Percentiles rank a stretch among this genome's conserved stretches.
phyloP scores from a whole-genome alignment of 2,888 invertebrate species.

The Crepidodera aurea region DNA sequence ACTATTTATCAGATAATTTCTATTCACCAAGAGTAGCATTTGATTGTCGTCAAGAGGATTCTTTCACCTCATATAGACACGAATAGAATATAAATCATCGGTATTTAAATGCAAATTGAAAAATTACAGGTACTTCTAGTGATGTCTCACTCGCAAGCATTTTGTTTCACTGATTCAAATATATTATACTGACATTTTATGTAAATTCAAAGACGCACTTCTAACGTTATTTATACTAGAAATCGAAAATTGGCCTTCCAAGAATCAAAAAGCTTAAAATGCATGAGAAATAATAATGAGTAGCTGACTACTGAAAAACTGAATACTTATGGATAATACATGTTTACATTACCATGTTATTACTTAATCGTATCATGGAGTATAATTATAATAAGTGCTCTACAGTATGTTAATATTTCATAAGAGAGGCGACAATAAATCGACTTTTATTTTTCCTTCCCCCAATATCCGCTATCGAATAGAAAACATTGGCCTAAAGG shows the following conservation, averaged over 20 bases:
- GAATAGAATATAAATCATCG: conserved; percentile 35
- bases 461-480: too few species aligned
- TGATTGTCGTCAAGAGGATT: conserved; percentile 44
- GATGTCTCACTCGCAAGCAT: conserved; percentile 33
- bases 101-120: conserved; percentile 37
- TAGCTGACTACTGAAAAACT: not conserved
- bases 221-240: conserved; percentile 23
- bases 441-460: too few species aligned
- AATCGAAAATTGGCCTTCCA: conserved; percentile 12
- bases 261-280: conserved; percentile 9
- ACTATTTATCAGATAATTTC: conserved; percentile 35
- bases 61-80: conserved; percentile 40
- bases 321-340: not conserved
- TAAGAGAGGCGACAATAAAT: not conserved
- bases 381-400: not conserved
- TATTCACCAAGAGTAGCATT: conserved; percentile 39
- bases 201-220: conserved; percentile 12
- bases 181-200: conserved; percentile 27
- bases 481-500: not conserved
- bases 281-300: conserved; percentile 5
- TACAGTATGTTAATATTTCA: not conserved
- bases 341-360: not conserved
- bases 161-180: conserved; percentile 29
- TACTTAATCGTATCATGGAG: not conserved
- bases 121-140: conserved; percentile 36